Conservation (phyloP, 2,888 invertebrate species). For the Pollenia labialis region DNA sequence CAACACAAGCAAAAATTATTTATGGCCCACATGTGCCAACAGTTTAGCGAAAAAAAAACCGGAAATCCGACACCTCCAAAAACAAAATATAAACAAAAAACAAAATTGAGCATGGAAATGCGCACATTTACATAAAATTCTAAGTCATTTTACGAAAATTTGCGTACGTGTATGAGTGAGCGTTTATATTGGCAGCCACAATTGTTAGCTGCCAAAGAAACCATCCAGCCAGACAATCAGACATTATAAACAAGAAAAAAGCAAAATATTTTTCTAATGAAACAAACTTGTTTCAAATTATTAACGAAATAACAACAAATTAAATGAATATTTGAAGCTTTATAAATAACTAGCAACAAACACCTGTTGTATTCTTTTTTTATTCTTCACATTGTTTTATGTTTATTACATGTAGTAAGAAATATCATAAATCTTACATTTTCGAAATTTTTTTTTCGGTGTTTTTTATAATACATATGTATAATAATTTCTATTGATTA, state of each 20-base stretch:
- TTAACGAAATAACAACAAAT: slow-evolving; percentile 32
- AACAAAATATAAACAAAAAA: slow-evolving; percentile 37
- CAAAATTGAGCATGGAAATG: slow-evolving; percentile 7
- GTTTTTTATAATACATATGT: background rate
- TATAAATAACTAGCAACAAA: slow-evolving; percentile 28
- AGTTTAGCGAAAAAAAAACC: slow-evolving; percentile 60
- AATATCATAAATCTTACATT: slow-evolving; percentile 29
- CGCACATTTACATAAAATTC: slow-evolving; percentile 1
- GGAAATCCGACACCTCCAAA: slow-evolving; percentile 66
- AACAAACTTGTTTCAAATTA: slow-evolving; percentile 35
- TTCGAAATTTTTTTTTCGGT: slow-evolving; percentile 17
- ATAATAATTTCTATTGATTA: no score
- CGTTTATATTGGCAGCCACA: background rate
- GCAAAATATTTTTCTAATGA: slow-evolving; percentile 14
- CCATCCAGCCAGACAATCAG: slow-evolving; percentile 26
- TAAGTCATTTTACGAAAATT: background rate
- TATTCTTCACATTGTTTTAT: background rate
- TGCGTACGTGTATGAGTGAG: background rate
- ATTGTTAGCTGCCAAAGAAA: slow-evolving; percentile 12
- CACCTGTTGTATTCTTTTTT: slow-evolving; percentile 35
- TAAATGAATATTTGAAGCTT: slow-evolving; percentile 7
- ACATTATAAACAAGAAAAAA: slow-evolving; percentile 23
- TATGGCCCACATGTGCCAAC: slow-evolving; percentile 64
- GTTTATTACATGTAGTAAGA: background rate
- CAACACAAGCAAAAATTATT: slow-evolving; percentile 31